Conservation (phyloP, 2,888 invertebrate genomes). For the Euproctis similis region DNA sequence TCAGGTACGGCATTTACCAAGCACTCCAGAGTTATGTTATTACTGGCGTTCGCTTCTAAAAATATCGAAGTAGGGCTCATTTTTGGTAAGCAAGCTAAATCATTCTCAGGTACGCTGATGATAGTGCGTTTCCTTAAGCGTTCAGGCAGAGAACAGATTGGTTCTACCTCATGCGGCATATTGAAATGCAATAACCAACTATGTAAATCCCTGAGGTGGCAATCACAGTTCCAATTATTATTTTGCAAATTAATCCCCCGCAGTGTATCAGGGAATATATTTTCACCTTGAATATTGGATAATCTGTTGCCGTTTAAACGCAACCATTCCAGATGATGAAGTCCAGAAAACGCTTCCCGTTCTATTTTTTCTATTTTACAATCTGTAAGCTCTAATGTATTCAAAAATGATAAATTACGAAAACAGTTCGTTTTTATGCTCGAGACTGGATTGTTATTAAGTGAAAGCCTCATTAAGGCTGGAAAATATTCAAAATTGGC, state of each 20-base stretch:
- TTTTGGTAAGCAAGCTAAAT: constrained; percentile 88
- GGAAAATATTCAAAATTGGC: constrained; percentile 86
- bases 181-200: constrained; percentile 86
- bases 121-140: constrained; percentile 81
- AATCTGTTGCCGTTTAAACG: constrained; percentile 88
- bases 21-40: constrained; percentile 87
- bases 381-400: constrained; percentile 86
- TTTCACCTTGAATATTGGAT: constrained; percentile 80
- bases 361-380: constrained; percentile 87
- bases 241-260: constrained; percentile 88
- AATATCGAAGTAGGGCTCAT: constrained; percentile 84
- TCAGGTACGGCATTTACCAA: constrained; percentile 87
- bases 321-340: constrained; percentile 88
- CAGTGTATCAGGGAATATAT: constrained; percentile 84
- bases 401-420: constrained; percentile 83
- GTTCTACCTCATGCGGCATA: constrained; percentile 86
- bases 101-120: constrained; percentile 79
- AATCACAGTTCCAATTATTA: constrained; percentile 94
- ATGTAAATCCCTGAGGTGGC: constrained; percentile 84
- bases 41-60: constrained; percentile 86
- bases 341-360: constrained; percentile 86
- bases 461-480: constrained; percentile 86
- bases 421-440: constrained; percentile 83
- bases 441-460: constrained; percentile 89
- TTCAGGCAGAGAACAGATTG: constrained; percentile 83